A percentile compares a stretch with the other conserved stretches of the same genome.
These are phyloP conservation scores for Drosophila paranaensis DNA, from an alignment of 2,888 invertebrate genomes.

Conservation along the genomic window DNA sequence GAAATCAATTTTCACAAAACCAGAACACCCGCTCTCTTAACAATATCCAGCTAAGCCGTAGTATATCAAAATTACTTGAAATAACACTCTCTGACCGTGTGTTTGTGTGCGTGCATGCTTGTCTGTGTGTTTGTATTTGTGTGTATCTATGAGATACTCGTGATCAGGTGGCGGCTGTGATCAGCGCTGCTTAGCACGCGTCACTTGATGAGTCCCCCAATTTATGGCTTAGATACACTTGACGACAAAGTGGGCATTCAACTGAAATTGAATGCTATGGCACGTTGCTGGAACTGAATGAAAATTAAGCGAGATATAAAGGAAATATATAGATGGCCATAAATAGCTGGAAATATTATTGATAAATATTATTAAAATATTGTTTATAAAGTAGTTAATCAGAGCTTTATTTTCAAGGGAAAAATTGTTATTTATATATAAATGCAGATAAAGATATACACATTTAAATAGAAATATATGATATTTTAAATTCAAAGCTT, in stretches of 20 bases:
- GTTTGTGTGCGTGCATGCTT: background rate
- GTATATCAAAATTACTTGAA: constrained; percentile 1
- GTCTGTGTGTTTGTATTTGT: background rate
- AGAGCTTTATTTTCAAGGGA: no score
- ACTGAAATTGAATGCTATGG: constrained; percentile 2
- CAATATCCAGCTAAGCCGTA: background rate
- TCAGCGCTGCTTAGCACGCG: constrained; percentile 45
- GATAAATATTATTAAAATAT: background rate
- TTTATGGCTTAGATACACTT: constrained; percentile 49
- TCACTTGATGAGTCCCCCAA: constrained; percentile 38
- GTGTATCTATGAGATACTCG: constrained; percentile 50
- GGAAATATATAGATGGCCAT: background rate
- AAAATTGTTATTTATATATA: no score
- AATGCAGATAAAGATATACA: background rate
- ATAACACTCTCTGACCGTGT: background rate
- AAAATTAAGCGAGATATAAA: background rate
- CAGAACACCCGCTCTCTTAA: background rate
- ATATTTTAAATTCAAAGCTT: background rate
- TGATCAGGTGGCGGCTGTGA: constrained; percentile 40
- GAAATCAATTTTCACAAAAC: background rate
- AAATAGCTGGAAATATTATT: background rate
- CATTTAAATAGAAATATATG: background rate
- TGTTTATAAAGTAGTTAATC: no score
- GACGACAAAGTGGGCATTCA: constrained; percentile 2
- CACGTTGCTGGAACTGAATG: background rate